Base-by-base conservation (phyloP, 2,797 vertebrate genomes). In the Pangasius djambal region DNA sequence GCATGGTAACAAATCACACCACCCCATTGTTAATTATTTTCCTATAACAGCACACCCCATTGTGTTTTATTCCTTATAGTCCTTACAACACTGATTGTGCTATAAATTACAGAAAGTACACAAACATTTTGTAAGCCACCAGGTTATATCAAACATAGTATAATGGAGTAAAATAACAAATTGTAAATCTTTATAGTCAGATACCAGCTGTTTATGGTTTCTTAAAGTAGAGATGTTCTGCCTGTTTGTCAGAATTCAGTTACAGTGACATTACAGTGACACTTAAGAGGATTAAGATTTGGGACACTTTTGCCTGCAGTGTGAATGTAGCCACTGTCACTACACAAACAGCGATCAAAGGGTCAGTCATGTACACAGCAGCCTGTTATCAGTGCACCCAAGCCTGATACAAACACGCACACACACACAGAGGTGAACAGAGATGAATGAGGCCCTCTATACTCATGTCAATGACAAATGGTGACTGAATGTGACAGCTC, bases 401-500 rank as follows among this genome's bases (percentile, higher is more conserved):
- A 84, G 25, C 82, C 25, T 31, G 61, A n/a, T 8, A 40, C 34
- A 6, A 3, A 59, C 48, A 44, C 72, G 48, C 48, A 50, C 61
- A 84, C 75, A 78, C 28, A 31, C 25, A 78, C 13, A 75, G 7
- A 83, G 72, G 65, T 82, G 52, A 69, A 87, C 86, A 87, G 50
- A 89, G 89, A 89, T 87, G 12, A 91, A 88, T 89, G 85, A 88
- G 67, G 70, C 7, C 40, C 59, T 61, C 77, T 55, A 52, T 82
- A 87, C 61, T 87, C 85, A 89, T 74, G 85, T 82, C 79, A 40
- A 55, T 88, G 88, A 84, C 86, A 89, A 85, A 74, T 70, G 65
- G 83, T 57, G 83, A 90, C 81, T 88, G 67, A 93, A 85, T 79
- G 87, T 90, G 90, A 93, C 88, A 89, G 69, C 59, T 79, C 52